These are phyloP conservation scores for Nomia melanderi DNA, from an alignment of 1,140 invertebrate genomes.

Conservation along the genomic window DNA sequence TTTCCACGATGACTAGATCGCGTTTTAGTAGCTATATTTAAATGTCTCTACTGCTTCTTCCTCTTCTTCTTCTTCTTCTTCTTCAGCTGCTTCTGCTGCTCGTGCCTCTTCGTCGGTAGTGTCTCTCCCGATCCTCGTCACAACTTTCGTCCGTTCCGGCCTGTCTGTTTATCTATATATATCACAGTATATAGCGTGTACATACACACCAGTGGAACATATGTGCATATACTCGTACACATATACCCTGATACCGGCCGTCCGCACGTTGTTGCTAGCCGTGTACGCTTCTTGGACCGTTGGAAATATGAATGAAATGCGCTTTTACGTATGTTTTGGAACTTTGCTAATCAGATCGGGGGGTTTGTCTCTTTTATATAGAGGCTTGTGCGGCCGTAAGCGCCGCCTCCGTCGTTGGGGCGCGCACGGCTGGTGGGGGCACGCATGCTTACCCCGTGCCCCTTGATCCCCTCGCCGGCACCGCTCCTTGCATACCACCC, in stretches of 20 bases:
- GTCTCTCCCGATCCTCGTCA: background rate
- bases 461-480: background rate
- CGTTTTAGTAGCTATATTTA: constrained; percentile 8
- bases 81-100: too few species aligned
- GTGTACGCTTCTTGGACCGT: background rate
- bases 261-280: too few species aligned
- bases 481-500: background rate
- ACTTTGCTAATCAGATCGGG: constrained; percentile 77
- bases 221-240: too few species aligned
- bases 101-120: background rate
- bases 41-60: background rate
- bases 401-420: constrained; percentile 63
- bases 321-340: constrained; percentile 67
- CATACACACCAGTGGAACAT: background rate
- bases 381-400: constrained; percentile 60
- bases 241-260: too few species aligned
- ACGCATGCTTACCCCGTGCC: constrained; percentile 1
- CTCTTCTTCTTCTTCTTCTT: too few species aligned
- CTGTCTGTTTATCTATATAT: too few species aligned
- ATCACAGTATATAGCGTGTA: too few species aligned
- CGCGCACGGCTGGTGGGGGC: constrained; percentile 43
- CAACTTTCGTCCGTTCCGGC: background rate
- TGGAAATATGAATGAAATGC: constrained; percentile 46
- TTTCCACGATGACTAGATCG: background rate
- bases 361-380: constrained; percentile 78